Percentiles rank a stretch among this genome's conserved stretches.
Conservation (phyloP, 2,797 vertebrate species). For the Brachyalestes nurse region DNA sequence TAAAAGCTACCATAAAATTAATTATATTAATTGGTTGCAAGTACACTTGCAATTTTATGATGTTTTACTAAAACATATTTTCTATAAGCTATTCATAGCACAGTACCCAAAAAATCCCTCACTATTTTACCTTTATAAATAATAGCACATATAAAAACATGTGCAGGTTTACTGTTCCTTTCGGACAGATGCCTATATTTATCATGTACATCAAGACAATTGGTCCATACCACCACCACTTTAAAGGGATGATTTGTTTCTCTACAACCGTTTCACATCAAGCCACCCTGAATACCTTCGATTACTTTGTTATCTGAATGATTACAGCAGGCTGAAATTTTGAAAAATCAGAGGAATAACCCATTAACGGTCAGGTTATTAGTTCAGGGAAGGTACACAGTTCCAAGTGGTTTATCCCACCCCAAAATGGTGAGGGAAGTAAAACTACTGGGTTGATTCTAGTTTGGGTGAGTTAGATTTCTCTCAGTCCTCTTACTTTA, state of each 20-base stretch:
- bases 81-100: not conserved
- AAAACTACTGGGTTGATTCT: constrained; percentile 41
- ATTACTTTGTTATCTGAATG: not conserved
- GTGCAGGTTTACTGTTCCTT: too few species aligned
- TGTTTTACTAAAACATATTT: not conserved
- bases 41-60: too few species aligned
- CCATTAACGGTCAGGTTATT: not conserved
- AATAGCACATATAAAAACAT: not conserved
- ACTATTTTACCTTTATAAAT: too few species aligned
- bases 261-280: not conserved
- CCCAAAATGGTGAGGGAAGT: not conserved
- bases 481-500: constrained; percentile 75
- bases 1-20: not conserved
- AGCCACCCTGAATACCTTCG: not conserved
- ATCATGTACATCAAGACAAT: not conserved
- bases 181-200: not conserved
- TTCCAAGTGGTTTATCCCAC: not conserved
- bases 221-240: not conserved
- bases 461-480: constrained; percentile 42
- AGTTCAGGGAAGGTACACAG: not conserved
- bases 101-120: too few species aligned
- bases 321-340: not conserved
- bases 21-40: too few species aligned
- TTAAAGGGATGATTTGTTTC: not conserved
- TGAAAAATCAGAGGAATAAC: not conserved